Percentiles rank a stretch among this genome's conserved stretches.
Conservation (phyloP, 2,797 vertebrate genomes). For the Chaetophractus vellerosus region DNA sequence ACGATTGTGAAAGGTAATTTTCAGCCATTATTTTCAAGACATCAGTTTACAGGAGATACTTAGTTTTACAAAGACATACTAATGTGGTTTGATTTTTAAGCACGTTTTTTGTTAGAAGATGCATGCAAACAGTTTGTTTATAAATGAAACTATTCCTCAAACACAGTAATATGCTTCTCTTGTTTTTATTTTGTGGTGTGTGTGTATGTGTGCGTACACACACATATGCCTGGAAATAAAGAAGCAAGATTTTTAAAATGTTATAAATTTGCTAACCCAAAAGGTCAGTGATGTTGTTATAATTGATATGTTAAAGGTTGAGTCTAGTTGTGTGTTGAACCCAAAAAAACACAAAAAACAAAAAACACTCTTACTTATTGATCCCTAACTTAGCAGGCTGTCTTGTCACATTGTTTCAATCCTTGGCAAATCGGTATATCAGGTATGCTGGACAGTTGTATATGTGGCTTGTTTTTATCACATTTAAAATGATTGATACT, state of each 20-base stretch:
- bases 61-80: slow-evolving; percentile 29
- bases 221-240: background rate
- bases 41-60: background rate
- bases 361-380: background rate
- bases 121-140: background rate
- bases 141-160: background rate
- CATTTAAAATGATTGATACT: slow-evolving; percentile 16
- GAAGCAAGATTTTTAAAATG: background rate
- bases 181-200: background rate
- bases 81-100: slow-evolving; percentile 41
- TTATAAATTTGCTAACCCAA: background rate
- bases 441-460: background rate
- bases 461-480: background rate
- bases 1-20: slow-evolving; percentile 21
- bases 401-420: background rate
- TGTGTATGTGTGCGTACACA: background rate
- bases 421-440: background rate
- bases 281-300: background rate
- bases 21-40: slow-evolving; percentile 51
- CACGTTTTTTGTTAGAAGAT: background rate
- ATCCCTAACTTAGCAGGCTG: background rate
- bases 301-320: background rate
- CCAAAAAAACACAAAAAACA: background rate
- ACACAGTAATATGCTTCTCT: background rate
- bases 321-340: background rate